Conservation (phyloP, 2,113 vertebrate species). For the Tragelaphus scriptus region DNA sequence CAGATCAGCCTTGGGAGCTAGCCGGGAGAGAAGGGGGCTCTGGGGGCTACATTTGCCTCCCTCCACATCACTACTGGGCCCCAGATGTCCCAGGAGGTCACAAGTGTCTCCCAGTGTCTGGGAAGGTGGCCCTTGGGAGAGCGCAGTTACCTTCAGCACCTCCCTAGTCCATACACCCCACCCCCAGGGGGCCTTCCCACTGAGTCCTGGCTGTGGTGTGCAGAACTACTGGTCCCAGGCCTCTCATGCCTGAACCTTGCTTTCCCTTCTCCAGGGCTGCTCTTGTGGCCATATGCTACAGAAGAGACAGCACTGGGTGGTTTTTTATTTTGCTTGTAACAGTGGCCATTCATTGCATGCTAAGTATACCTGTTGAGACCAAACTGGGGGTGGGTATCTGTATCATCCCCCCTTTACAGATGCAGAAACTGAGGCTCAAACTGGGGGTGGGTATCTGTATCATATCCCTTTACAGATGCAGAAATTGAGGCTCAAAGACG, state of each 20-base stretch:
- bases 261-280: not conserved
- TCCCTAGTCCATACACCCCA: not conserved
- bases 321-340: not conserved
- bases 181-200: not conserved
- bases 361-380: not conserved
- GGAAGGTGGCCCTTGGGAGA: not conserved
- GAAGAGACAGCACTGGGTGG: rapidly evolving
- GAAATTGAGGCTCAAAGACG: not conserved
- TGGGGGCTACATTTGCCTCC: too few relatives aligned
- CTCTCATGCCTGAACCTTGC: not conserved
- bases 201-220: not conserved
- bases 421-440: not conserved
- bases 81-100: not conserved
- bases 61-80: not conserved
- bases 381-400: not conserved
- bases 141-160: not conserved
- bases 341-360: not conserved
- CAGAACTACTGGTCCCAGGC: not conserved
- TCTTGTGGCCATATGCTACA: too few relatives aligned
- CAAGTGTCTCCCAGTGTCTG: not conserved
- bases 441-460: not conserved
- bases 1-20: not conserved
- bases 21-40: not conserved
- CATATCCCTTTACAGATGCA: not conserved
- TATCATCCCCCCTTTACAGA: not conserved